Conservation (phyloP, 2,888 invertebrate species). For the Cephalotes varians region DNA sequence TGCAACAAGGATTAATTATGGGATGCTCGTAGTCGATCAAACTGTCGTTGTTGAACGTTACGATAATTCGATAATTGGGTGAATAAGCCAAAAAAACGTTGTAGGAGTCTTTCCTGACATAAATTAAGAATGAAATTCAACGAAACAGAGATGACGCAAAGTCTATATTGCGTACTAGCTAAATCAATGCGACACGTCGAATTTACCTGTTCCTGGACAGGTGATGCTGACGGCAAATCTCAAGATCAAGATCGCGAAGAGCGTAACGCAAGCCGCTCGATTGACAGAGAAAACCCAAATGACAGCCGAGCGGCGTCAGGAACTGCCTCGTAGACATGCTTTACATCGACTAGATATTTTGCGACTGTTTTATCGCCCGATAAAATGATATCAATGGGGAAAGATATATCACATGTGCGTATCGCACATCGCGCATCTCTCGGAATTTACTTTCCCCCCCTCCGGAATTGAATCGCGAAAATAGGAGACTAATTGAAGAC, state of each 20-base stretch:
- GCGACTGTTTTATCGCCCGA: not conserved
- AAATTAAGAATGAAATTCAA: not conserved
- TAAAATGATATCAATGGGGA: not conserved
- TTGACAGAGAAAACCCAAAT: constrained; percentile 42
- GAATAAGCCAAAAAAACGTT: not conserved
- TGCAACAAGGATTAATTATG: not conserved
- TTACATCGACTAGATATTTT: not conserved
- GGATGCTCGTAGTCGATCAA: not conserved
- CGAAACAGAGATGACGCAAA: not conserved
- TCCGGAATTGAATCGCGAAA: not conserved
- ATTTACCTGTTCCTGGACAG: constrained; percentile 60
- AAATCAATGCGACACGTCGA: not conserved
- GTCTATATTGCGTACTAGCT: not conserved
- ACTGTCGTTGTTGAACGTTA: not conserved
- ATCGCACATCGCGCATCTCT: not conserved
- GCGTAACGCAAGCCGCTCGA: constrained; percentile 47
- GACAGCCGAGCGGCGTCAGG: constrained; percentile 44
- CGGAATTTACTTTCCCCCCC: not conserved
- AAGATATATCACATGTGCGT: not conserved
- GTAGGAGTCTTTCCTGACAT: not conserved
- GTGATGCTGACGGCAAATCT: constrained; percentile 45
- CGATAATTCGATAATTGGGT: not conserved
- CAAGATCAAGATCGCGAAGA: constrained; percentile 51
- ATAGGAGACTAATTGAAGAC: not conserved
- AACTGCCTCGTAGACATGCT: constrained; percentile 63